phyloP scores from a whole-genome alignment of 2,113 vertebrate species.

The Grammomys dolichurus region DNA sequence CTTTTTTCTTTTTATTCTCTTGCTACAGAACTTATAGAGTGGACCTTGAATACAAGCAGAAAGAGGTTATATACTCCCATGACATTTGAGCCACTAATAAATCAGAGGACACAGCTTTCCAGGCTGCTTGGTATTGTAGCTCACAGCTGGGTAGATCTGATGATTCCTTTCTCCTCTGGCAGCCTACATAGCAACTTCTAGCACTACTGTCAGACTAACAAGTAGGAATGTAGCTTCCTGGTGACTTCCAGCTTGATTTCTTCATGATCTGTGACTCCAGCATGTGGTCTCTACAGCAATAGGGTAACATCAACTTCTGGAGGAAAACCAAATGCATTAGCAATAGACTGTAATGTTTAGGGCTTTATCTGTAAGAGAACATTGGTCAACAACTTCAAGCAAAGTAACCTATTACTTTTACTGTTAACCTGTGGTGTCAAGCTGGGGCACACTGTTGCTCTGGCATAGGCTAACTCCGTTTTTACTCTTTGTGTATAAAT shows the following conservation, averaged over 20 bases:
- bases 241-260: neutral
- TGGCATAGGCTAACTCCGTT: neutral
- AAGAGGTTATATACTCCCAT: neutral
- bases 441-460: neutral
- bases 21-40: neutral
- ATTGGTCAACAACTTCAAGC: no score
- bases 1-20: neutral
- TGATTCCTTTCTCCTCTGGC: neutral
- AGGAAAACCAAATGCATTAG: neutral
- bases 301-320: neutral
- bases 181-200: neutral
- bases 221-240: neutral
- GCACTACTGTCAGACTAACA: neutral
- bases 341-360: neutral
- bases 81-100: neutral
- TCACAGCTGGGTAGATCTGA: neutral
- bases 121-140: neutral
- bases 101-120: neutral
- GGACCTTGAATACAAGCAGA: neutral
- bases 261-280: neutral
- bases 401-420: neutral
- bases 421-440: neutral
- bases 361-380: neutral
- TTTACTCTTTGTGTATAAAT: neutral
- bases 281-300: neutral